phyloP scores from a whole-genome alignment of 1,140 invertebrate species.

The Lethocerus indicus region DNA sequence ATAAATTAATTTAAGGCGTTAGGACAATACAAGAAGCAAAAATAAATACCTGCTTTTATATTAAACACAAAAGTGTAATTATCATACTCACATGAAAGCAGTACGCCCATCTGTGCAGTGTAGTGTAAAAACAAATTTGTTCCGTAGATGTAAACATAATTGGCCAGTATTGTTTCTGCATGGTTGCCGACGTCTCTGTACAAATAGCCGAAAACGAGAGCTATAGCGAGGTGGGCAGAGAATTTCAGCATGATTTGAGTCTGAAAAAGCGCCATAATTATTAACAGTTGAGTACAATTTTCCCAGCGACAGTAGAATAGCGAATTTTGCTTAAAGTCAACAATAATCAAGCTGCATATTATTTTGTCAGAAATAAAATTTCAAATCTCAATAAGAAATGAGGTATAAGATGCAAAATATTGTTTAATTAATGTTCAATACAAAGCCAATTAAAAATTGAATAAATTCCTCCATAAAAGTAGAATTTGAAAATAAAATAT shows the following conservation, averaged over 20 bases:
- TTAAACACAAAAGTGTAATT: too few species aligned
- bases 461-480: too few species aligned
- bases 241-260: slow-evolving; percentile 35
- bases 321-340: background rate
- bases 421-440: background rate
- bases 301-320: background rate
- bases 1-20: too few species aligned
- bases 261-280: slow-evolving; percentile 15
- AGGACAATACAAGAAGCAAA: too few species aligned
- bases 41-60: too few species aligned
- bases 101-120: slow-evolving; percentile 91
- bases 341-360: background rate
- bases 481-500: too few species aligned
- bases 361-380: background rate
- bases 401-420: background rate
- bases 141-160: slow-evolving; percentile 85
- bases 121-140: slow-evolving; percentile 79
- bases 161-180: slow-evolving; percentile 69
- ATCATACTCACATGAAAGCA: slow-evolving; percentile 69
- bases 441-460: too few species aligned
- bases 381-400: background rate
- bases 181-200: slow-evolving; percentile 74
- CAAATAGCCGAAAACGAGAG: slow-evolving; percentile 73
- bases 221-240: slow-evolving; percentile 64
- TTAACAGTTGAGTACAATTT: background rate